Percentiles rank a stretch among this genome's conserved stretches.
phyloP scores from a whole-genome alignment of 1,140 invertebrate species.

The Liolophura sinensis region DNA sequence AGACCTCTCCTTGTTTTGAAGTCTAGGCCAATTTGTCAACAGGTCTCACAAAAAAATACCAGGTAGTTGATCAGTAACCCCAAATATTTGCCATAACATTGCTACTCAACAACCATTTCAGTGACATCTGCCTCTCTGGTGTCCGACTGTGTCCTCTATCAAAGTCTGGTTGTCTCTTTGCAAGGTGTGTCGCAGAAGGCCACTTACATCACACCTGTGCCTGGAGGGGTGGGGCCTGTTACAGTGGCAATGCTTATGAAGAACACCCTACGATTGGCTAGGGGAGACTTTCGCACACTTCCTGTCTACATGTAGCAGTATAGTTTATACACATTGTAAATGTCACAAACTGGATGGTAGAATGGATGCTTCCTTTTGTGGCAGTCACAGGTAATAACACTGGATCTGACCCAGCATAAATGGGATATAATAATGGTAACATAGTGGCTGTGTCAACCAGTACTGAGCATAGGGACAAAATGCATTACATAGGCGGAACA shows the following conservation, averaged over 20 bases:
- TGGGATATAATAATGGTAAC: not conserved
- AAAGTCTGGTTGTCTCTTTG: constrained; percentile 12
- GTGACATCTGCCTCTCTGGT: constrained; percentile 1
- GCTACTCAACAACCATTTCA: constrained; percentile 3
- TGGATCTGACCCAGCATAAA: not conserved
- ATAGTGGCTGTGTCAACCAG: not conserved
- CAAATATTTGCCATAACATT: not conserved
- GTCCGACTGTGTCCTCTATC: not conserved
- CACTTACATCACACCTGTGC: constrained; percentile 91
- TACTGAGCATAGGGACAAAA: not conserved
- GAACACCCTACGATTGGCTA: constrained; percentile 85
- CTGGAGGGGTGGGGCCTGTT: constrained; percentile 94
- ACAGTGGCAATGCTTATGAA: constrained; percentile 97
- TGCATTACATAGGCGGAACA: not conserved
- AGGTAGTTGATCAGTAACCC: too few relatives aligned
- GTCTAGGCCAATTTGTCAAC: too few relatives aligned
- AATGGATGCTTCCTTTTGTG: not conserved
- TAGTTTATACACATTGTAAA: not conserved
- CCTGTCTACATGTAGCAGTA: not conserved
- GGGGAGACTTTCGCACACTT: constrained; percentile 37
- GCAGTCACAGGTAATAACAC: not conserved
- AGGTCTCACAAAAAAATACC: too few relatives aligned
- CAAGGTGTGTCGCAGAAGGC: constrained; percentile 75
- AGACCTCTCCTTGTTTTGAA: too few relatives aligned
- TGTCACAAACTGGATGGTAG: not conserved